These are phyloP conservation scores for Drosophila quinaria DNA, from an alignment of 2,888 invertebrate species.

Conservation along the genomic window DNA sequence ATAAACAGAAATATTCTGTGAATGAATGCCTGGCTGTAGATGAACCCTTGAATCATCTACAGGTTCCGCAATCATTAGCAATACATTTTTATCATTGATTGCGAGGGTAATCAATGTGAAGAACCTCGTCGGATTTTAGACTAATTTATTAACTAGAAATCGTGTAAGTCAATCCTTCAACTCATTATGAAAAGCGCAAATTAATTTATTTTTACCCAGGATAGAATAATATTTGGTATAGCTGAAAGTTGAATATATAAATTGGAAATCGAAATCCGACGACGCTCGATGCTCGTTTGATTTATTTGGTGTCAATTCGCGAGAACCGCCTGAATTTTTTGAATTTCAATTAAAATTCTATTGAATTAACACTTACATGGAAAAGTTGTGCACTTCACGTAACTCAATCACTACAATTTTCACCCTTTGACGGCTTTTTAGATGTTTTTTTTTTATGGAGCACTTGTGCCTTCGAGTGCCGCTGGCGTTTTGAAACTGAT, in stretches of 20 bases:
- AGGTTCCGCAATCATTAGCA: conserved; percentile 9
- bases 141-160: background rate
- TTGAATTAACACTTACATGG: conserved; percentile 39
- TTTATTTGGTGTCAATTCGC: background rate
- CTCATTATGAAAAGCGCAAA: too few relatives aligned
- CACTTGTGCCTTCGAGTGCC: conserved; percentile 30
- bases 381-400: conserved; percentile 15
- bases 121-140: background rate
- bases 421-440: background rate
- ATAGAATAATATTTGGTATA: too few relatives aligned
- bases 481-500: conserved; percentile 49
- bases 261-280: too few relatives aligned
- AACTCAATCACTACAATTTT: conserved; percentile 14
- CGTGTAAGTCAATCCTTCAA: background rate
- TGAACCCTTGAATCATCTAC: conserved; percentile 11
- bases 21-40: conserved; percentile 26
- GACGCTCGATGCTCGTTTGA: background rate
- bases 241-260: too few relatives aligned
- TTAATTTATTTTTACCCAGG: too few relatives aligned
- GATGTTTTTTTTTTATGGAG: background rate
- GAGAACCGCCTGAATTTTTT: background rate
- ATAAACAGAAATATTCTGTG: background rate
- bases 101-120: conserved; percentile 6
- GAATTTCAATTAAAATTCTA: conserved; percentile 6
- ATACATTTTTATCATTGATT: conserved; percentile 4